Base-by-base conservation (phyloP, 2,797 vertebrate genomes). In the Arremon brunneinucha region DNA sequence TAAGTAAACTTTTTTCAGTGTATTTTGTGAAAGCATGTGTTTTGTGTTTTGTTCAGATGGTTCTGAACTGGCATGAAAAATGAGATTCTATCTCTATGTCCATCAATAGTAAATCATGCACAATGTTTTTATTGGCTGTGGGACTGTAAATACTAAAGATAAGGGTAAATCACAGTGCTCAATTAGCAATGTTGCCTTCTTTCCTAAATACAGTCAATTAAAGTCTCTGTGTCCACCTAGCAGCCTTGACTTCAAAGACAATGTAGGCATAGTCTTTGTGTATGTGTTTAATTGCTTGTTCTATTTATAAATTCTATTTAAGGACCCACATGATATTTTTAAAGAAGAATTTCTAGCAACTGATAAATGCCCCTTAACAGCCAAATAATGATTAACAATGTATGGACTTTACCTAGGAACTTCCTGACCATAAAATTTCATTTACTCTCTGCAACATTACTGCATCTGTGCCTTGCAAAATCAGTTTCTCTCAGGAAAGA, bases 381-480 rank as follows among this genome's bases (percentile, higher is more conserved):
- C 18, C 34, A 76, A 19, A 82, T 89, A 88, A 50, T 43, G 34
- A 79, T 82, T 84, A 83, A 83, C 6, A 43, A 5, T 26, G n/a
- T 80, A 30, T 70, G 26, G 14, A 37, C 39, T 62, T 86, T 79
- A 59, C 24, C 57, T 83, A 46, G 37, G 22, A 82, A 52, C 22
- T 87, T 91, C 57, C 68, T 2, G 4, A 35, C n/a, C 71, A 55
- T 60, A 60, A 81, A 46, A 53, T 27, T 37, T 44, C 5, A 35
- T 75, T 93, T 95, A 24, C 28, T 19, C 3, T 74, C 67, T 77
- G 52, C 52, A 70, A 3, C 10, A 0, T 57, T 39, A 18, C 46
- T 32, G 34, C 16, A 41, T n/a, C 17, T 12, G 0, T 76, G 24
- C 17, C 20, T 75, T 27, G 2, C 0, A 0, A 15, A 85, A 75